These are phyloP conservation scores for Helicoverpa zea DNA, from an alignment of 1,140 invertebrate genomes.

Conservation along the genomic window DNA sequence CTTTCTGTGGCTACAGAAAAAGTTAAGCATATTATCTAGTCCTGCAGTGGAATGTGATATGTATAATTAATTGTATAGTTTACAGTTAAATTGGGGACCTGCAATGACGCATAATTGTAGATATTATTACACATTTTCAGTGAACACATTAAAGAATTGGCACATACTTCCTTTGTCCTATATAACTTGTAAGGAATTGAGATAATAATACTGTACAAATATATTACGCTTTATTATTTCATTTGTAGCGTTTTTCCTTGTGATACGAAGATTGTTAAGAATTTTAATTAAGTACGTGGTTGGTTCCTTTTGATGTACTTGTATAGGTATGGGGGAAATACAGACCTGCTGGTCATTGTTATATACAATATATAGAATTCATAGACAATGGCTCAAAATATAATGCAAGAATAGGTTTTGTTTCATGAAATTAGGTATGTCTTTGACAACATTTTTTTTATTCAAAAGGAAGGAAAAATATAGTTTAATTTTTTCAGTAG, in stretches of 20 bases:
- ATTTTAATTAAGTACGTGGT: slow-evolving; percentile 30
- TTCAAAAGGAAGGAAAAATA: not conserved
- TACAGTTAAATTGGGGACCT: too few relatives aligned
- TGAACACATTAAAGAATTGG: not conserved
- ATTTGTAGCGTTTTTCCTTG: slow-evolving; percentile 26
- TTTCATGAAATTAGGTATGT: not conserved
- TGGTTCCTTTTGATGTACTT: not conserved
- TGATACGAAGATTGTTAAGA: slow-evolving; percentile 29
- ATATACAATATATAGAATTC: not conserved
- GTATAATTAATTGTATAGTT: too few relatives aligned
- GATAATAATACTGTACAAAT: slow-evolving; percentile 20
- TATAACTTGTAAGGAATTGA: slow-evolving; percentile 14
- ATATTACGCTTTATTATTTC: not conserved
- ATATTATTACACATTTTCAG: not conserved
- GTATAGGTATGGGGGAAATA: slow-evolving; percentile 17
- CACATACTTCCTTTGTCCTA: slow-evolving; percentile 8
- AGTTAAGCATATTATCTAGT: too few relatives aligned
- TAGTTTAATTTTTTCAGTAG: not conserved
- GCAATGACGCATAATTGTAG: not conserved
- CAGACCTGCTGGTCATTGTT: not conserved
- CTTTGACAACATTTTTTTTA: too few relatives aligned
- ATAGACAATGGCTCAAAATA: not conserved
- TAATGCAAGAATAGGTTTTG: not conserved
- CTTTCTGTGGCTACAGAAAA: too few relatives aligned
- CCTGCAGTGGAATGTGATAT: too few relatives aligned